Percentiles rank a stretch among this genome's conserved stretches.
Conservation (phyloP, 2,888 invertebrate genomes). For the Eumerus sabulonum region DNA sequence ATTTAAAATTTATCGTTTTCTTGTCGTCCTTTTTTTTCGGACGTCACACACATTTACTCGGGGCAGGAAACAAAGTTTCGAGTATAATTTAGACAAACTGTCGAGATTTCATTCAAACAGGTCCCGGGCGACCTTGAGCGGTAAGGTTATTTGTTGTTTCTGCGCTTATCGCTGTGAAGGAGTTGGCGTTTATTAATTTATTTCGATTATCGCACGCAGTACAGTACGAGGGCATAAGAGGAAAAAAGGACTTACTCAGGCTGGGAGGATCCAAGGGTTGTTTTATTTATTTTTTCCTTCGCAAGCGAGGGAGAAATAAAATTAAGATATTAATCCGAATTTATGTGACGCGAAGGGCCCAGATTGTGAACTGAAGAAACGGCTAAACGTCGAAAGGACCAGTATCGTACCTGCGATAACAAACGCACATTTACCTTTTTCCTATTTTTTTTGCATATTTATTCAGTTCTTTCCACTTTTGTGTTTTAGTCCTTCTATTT, state of each 20-base stretch:
- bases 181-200: slow-evolving; percentile 52
- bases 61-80: slow-evolving; percentile 53
- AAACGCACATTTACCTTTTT: slow-evolving; percentile 33
- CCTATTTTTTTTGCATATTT: slow-evolving; percentile 1
- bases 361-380: slow-evolving; percentile 20
- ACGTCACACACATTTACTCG: not conserved
- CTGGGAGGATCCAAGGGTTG: not conserved
- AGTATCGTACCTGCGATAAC: slow-evolving; percentile 43
- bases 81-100: slow-evolving; percentile 58
- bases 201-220: slow-evolving; percentile 44
- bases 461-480: not conserved
- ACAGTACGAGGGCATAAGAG: not conserved
- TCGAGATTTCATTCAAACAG: slow-evolving; percentile 27
- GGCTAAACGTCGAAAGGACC: not conserved
- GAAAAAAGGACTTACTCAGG: not conserved
- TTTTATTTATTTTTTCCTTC: slow-evolving; percentile 1
- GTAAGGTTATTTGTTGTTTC: not conserved
- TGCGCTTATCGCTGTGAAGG: slow-evolving; percentile 22
- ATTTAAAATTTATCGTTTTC: slow-evolving; percentile 53
- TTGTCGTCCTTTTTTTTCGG: slow-evolving; percentile 10
- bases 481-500: not conserved
- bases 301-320: slow-evolving; percentile 40
- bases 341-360: slow-evolving; percentile 40
- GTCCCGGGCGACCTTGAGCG: too few species aligned
- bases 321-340: slow-evolving; percentile 63